These are phyloP conservation scores for Ptiloglossa arizonensis DNA, from an alignment of 1,140 invertebrate genomes.

Conservation along the genomic window DNA sequence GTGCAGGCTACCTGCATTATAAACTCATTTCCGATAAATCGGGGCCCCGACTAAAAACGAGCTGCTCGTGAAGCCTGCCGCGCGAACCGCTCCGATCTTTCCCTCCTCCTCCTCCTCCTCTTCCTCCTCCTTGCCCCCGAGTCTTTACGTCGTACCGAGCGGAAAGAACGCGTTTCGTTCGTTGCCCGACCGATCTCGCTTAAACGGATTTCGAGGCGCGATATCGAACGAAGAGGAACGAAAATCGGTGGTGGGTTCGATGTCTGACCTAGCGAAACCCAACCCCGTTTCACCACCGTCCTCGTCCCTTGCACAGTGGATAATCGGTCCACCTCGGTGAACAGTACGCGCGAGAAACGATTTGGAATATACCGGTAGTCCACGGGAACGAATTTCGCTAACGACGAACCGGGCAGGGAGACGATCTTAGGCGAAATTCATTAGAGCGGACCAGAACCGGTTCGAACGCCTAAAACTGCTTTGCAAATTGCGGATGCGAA, in stretches of 20 bases:
- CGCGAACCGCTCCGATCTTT: too few relatives aligned
- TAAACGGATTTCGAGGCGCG: neutral
- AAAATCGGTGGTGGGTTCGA: too few relatives aligned
- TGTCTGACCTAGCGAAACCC: too few relatives aligned
- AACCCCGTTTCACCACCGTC: neutral
- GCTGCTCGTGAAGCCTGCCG: too few relatives aligned
- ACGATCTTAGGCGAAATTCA: slow-evolving; percentile 10
- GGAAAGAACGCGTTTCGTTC: too few relatives aligned
- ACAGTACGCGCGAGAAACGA: too few relatives aligned
- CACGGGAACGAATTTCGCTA: slow-evolving; percentile 23
- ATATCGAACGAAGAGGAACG: neutral
- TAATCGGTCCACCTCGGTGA: too few relatives aligned
- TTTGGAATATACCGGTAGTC: too few relatives aligned
- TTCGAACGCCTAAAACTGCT: neutral
- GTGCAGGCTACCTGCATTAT: slow-evolving; percentile 71
- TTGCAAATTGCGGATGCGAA: slow-evolving; percentile 39
- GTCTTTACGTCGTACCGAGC: too few relatives aligned
- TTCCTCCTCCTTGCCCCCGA: too few relatives aligned
- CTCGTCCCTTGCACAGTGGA: too few relatives aligned
- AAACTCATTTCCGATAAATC: slow-evolving; percentile 76
- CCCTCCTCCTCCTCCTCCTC: neutral
- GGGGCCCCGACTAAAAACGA: slow-evolving; percentile 70
- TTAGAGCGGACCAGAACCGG: slow-evolving; percentile 7
- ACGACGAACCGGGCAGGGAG: neutral
- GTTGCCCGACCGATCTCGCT: slow-evolving; percentile 20